Percentiles rank a stretch among this genome's conserved stretches.
phyloP scores from a whole-genome alignment of 2,888 invertebrate species.

The Cryptus viduatorius region DNA sequence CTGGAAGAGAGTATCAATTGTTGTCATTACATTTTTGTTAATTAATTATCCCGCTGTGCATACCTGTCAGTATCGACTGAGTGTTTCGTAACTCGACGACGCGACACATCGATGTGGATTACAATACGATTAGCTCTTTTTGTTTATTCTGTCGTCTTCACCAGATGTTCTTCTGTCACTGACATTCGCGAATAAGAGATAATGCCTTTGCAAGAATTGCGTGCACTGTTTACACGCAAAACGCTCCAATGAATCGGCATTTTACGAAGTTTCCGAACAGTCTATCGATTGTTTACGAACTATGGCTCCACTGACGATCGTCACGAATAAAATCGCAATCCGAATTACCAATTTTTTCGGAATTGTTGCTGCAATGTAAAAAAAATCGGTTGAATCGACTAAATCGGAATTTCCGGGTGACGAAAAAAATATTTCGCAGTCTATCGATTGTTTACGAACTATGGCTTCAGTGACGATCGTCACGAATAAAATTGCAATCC shows the following conservation, averaged over 20 bases:
- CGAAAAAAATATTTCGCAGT: neutral
- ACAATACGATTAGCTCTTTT: neutral
- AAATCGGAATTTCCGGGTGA: no score
- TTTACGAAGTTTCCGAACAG: neutral
- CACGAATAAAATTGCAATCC: no score
- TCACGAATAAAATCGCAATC: no score
- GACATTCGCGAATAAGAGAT: neutral
- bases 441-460: neutral
- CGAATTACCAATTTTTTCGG: neutral
- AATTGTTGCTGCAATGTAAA: no score
- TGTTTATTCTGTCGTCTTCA: neutral
- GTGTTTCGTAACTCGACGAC: neutral
- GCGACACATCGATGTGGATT: neutral
- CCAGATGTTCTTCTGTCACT: slow-evolving; percentile 1
- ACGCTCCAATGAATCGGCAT: neutral
- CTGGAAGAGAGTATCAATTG: neutral
- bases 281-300: neutral
- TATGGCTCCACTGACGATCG: neutral
- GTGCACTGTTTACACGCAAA: neutral
- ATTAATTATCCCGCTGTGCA: neutral
- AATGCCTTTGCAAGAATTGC: neutral
- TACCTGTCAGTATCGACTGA: neutral
- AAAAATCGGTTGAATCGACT: no score
- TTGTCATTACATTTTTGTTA: neutral
- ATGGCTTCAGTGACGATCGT: neutral